Evolutionary conservation across 2,797 vertebrate species (phyloP), one percentile per base, ranked within the genome.

Genomic region (Phylloscopus collybita): DNA sequence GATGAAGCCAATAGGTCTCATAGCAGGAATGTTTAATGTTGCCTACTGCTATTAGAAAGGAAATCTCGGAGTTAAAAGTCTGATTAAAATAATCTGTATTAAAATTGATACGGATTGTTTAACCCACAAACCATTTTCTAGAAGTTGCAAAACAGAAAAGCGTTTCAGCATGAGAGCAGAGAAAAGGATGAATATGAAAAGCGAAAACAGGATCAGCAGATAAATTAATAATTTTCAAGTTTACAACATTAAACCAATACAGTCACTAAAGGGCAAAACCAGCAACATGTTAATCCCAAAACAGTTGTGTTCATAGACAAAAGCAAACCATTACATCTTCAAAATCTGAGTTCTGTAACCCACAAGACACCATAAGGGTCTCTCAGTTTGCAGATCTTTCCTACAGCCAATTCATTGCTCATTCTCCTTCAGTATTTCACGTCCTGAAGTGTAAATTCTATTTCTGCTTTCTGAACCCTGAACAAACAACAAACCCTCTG

Each of bases 401-500:
- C 75, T 25, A 29, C 22, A 42, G 45, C 34, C n/a, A 67, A 45
- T 56, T 88, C 84, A 60, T 16, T 60, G 62, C 10, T 78, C 64
- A 34, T 74, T 85, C 65, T 78, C 86, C 81, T 90, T 64, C 38
- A 84, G 15, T 65, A 90, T 90, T 84, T 82, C 90, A 88, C 70
- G 62, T 90, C 67, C 44, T 42, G 45, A 80, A 91, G 97, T 88
- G 96, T 98, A 98, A 98, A 98, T 98, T 97, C 93, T 97, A 97
- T 97, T 96, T 67, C 71, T 96, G 95, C 94, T 97, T 98, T 96
- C 97, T 98, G 97, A 91, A 97, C 97, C 97, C 98, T 95, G 78
- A 98, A 97, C 97, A 95, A 98, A 97, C 71, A 83, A 88, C 96
- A 97, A 97, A 96, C 92, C 92, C 95, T 96, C 97, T 97, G 97